Base-by-base conservation (phyloP, 2,888 invertebrate genomes). In the Apamea epomidion region DNA sequence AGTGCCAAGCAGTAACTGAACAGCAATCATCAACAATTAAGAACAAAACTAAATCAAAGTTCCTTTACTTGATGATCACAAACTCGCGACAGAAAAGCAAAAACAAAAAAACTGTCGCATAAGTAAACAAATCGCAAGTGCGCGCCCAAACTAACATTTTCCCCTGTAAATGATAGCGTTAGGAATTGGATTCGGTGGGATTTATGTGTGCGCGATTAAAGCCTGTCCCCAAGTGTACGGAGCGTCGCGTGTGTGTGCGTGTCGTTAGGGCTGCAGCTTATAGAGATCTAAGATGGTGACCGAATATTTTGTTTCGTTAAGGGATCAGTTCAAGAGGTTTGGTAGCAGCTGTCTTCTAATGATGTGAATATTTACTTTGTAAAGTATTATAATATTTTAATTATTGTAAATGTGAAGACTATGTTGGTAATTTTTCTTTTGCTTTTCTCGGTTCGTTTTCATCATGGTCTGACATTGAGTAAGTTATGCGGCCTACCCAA, bases 171-270 rank as follows among this genome's bases (percentile, higher is more conserved):
- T 92, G 91, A 93, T 93, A 91, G 93, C 92, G 89, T 81, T 89
- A 90, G 89, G 91, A 92, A 93, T 92, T 92, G 92, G 92, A 90
- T 89, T 91, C 88, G 74, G 87, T 85, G 42, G 88, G 90, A 93
- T 93, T 93, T 92, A 92, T 93, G 92, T 92, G 90, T 90, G 89
- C 79, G 84, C 84, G 85, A 93, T 93, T 93, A 92, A 91, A 90
- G 87, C 87, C 80, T 88, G 88, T 86, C 84, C 90, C 74, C 83
- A 82, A 83, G 87, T 90, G 88, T 87, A 73, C 74, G 75, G 71
- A 81, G 18, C 6, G 42, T 74, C 42, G 81, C n/a, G 29, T 51
- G 12, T 77, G 83, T 90, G 81, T 82, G 74, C 69, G 85, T 82
- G 78, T 3, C 14, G 21, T 4, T 67, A 87, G 87, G 88, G 89